These are phyloP conservation scores for Marmota monax DNA, from an alignment of 2,113 vertebrate genomes.

Conservation along the genomic window DNA sequence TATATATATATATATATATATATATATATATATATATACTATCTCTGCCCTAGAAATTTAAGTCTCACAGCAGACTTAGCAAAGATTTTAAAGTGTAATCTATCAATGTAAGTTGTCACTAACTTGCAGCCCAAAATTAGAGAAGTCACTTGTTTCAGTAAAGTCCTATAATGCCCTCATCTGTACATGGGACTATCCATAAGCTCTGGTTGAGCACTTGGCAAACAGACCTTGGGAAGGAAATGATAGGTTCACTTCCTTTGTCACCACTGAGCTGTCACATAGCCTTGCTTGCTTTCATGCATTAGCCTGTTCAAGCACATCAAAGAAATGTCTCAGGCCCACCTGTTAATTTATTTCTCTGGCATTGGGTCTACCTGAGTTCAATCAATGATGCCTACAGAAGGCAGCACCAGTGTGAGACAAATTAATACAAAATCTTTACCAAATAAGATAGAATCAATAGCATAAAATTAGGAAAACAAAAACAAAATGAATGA, in stretches of 20 bases:
- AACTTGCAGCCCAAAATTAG: not conserved
- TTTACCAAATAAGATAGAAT: not conserved
- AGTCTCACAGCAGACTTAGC: not conserved
- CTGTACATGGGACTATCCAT: not conserved
- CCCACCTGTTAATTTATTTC: slow-evolving; percentile 38
- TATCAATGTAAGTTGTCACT: slow-evolving; percentile 6
- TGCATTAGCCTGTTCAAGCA: not conserved
- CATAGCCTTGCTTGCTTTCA: not conserved
- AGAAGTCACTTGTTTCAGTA: slow-evolving; percentile 48
- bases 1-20: too few species aligned
- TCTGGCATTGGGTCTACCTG: not conserved
- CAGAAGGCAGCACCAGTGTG: not conserved
- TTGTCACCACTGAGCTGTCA: slow-evolving; percentile 43
- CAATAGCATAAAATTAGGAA: not conserved
- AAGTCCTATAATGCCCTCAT: not conserved
- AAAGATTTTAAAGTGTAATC: not conserved
- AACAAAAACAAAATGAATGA: slow-evolving; percentile 33
- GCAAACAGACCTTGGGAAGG: slow-evolving; percentile 49
- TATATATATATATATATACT: too few species aligned
- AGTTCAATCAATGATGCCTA: not conserved
- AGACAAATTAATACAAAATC: not conserved
- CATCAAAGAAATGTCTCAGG: not conserved
- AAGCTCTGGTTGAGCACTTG: slow-evolving; percentile 44
- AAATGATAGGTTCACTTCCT: slow-evolving; percentile 41
- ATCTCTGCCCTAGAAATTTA: not conserved